Conservation (phyloP, 2,888 invertebrate species). For the Cancer borealis region DNA sequence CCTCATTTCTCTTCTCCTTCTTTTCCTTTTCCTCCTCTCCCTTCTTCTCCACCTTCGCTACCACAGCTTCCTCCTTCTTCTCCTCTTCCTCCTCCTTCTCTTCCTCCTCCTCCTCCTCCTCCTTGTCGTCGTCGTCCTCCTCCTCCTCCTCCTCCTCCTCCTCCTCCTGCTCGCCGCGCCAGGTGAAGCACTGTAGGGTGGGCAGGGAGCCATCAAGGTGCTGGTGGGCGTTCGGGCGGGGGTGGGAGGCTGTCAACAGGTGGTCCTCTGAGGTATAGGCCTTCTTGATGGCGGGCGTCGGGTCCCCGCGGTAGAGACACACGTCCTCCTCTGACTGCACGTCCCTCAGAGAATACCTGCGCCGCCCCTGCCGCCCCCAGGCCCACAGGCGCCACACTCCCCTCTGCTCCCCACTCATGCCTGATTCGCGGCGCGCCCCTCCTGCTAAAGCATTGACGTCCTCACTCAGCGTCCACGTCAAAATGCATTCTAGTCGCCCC, state of each 20-base stretch:
- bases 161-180: neutral
- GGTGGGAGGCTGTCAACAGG: slow-evolving; percentile 47
- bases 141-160: slow-evolving; percentile 46
- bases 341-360: slow-evolving; percentile 63
- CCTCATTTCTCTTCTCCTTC: neutral
- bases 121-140: neutral
- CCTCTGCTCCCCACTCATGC: slow-evolving; percentile 58
- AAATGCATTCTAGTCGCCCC: slow-evolving; percentile 63
- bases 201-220: slow-evolving; percentile 52
- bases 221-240: slow-evolving; percentile 54
- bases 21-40: neutral
- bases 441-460: neutral
- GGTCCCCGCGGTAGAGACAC: slow-evolving; percentile 59
- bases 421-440: slow-evolving; percentile 35
- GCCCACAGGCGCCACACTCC: slow-evolving; percentile 66
- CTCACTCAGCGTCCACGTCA: slow-evolving; percentile 66
- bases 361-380: slow-evolving; percentile 61
- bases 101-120: neutral
- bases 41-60: neutral
- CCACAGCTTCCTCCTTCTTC: neutral
- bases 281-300: slow-evolving; percentile 50
- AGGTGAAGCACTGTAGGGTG: slow-evolving; percentile 41
- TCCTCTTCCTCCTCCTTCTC: neutral
- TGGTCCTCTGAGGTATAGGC: slow-evolving; percentile 64
- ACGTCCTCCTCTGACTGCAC: slow-evolving; percentile 69